Base-by-base conservation (phyloP, 1,140 invertebrate species). In the Radopholus similis region DNA sequence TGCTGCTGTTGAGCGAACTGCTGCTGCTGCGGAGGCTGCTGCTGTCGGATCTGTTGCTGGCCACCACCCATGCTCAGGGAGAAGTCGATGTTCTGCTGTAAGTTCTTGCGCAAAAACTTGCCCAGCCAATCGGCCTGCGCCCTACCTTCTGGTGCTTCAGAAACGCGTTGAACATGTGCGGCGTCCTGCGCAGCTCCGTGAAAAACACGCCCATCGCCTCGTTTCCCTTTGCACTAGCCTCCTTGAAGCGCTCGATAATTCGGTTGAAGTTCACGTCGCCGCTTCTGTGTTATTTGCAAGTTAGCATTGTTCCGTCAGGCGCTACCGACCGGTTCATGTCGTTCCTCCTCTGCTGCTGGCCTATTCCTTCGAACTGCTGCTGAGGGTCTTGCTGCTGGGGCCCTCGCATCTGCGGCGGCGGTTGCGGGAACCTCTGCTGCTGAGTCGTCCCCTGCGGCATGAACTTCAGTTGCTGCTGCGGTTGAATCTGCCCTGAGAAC, bases 81-180 rank as follows among this genome's bases (percentile, higher is more conserved):
- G 1, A 51, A 26, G 23, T 15, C 15, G 47, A 51, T 28, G 21
- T 28, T 28, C 47, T 51, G 47, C 47, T 51, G 18, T 26, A 51
- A 4, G 1, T 21, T 11, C 9, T 23, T 9, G n/a, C 18, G 11
- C 9, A 26, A 49, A 49, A 51, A 26, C 9, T 9, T 1, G 1
- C 3, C 8, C 8, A 51, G 2, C 9, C 9, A 51, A 23, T 26
- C 23, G 30, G 30, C 23, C 9, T 15, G n/a, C 4, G 26, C 44
- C 2, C 47, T 26, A 21, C 15, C 15, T 51, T 51, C 30, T 51
- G 47, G 58, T 76, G 68, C 65, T 78, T 77, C 15, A 77, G 54
- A 51, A 77, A 77, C 34, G 75, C 75, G 23, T 70, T 66, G 44
- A 77, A 76, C 6, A 77, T 49, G 57, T 78, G 75, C 5, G 75